phyloP scores from a whole-genome alignment of 2,113 vertebrate species.

The Pteropus alecto region DNA sequence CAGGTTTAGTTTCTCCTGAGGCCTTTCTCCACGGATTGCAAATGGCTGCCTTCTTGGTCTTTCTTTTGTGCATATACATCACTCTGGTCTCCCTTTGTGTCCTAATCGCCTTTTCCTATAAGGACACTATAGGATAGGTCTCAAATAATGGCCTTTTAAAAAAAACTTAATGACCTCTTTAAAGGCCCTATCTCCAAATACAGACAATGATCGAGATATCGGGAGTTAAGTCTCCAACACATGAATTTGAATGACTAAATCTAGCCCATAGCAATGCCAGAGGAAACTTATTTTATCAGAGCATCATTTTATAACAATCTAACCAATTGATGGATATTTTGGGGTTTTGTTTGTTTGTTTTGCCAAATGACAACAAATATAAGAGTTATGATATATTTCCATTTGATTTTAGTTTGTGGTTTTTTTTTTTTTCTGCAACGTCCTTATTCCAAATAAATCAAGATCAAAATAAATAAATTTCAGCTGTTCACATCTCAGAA shows the following conservation, averaged over 20 bases:
- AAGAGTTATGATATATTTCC: not conserved
- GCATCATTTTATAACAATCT: not conserved
- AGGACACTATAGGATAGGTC: not conserved
- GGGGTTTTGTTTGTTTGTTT: not conserved
- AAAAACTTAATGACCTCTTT: not conserved
- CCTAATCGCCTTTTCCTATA: not conserved
- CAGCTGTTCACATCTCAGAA: not conserved
- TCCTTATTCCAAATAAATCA: not conserved
- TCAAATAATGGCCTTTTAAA: not conserved
- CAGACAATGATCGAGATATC: not conserved
- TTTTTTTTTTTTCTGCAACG: not conserved
- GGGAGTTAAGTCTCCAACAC: not conserved
- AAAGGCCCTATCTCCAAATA: not conserved
- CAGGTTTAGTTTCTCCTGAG: not conserved
- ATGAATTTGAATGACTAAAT: not conserved
- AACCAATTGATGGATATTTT: not conserved
- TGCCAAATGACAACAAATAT: not conserved
- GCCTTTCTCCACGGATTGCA: not conserved
- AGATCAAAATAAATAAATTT: not conserved
- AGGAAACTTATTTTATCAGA: not conserved
- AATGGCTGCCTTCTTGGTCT: not conserved
- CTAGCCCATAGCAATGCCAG: not conserved
- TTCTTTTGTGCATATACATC: not conserved
- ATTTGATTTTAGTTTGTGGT: not conserved
- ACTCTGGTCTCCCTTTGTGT: not conserved